phyloP scores from a whole-genome alignment of 2,888 invertebrate species.

The Hybos culiciformis region DNA sequence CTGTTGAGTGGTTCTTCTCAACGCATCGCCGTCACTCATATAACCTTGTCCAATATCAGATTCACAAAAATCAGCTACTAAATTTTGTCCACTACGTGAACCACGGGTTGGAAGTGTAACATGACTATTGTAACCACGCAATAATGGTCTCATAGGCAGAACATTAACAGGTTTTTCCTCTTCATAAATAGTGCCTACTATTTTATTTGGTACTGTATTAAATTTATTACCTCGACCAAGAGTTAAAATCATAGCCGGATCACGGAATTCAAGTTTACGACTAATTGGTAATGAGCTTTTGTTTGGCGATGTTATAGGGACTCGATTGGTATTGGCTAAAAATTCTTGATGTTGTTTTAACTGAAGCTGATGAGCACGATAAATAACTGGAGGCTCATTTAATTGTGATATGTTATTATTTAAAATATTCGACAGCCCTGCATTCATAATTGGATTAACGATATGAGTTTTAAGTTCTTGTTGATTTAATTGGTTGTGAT shows the following conservation, averaged over 20 bases:
- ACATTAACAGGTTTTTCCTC: conserved; percentile 31
- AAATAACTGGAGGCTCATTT: conserved; percentile 59
- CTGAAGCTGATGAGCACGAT: conserved; percentile 40
- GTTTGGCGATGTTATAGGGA: conserved; percentile 2
- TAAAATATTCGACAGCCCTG: conserved; percentile 11
- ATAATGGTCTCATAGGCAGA: conserved; percentile 82
- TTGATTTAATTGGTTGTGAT: conserved; percentile 10
- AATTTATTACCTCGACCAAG: conserved; percentile 20
- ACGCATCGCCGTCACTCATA: conserved; percentile 84
- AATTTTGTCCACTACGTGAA: conserved; percentile 34
- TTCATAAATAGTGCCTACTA: conserved; percentile 33
- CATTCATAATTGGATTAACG: conserved; percentile 19
- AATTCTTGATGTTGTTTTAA: background rate
- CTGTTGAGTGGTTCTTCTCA: conserved; percentile 36
- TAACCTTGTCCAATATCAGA: conserved; percentile 62
- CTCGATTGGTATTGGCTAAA: too few relatives aligned
- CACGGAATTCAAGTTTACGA: conserved; percentile 14
- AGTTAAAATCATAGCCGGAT: conserved; percentile 9
- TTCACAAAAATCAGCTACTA: conserved; percentile 53
- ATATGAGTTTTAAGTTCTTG: conserved; percentile 19
- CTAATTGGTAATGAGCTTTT: conserved; percentile 3
- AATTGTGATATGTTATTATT: conserved; percentile 13
- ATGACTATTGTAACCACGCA: conserved; percentile 65
- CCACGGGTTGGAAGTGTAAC: conserved; percentile 57
- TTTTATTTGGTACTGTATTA: conserved; percentile 32